phyloP scores from a whole-genome alignment of 2,888 invertebrate species.

The Pyrocoelia pectoralis region DNA sequence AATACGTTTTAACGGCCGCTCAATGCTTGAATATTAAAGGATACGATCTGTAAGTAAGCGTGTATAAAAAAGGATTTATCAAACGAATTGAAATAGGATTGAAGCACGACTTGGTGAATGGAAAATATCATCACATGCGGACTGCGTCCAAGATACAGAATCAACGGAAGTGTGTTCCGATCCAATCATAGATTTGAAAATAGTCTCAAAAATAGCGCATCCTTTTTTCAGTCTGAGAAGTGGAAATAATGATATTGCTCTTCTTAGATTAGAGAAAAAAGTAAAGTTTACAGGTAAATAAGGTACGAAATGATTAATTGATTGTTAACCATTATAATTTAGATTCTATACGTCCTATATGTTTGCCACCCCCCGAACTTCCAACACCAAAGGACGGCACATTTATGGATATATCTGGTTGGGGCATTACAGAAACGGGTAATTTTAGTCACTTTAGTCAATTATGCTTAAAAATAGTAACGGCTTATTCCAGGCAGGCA shows the following conservation, averaged over 20 bases:
- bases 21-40: slow-evolving; percentile 10
- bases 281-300: slow-evolving; percentile 59
- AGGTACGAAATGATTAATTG: neutral
- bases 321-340: too few relatives aligned
- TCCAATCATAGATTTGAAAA: slow-evolving; percentile 46
- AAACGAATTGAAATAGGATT: slow-evolving; percentile 1
- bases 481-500: slow-evolving; percentile 39
- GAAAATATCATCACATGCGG: slow-evolving; percentile 2
- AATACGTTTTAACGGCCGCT: slow-evolving; percentile 10
- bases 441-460: neutral
- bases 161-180: slow-evolving; percentile 44
- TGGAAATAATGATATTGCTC: slow-evolving; percentile 52
- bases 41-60: slow-evolving; percentile 12
- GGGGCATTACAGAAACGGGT: slow-evolving; percentile 24
- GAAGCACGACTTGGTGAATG: slow-evolving; percentile 19
- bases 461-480: neutral
- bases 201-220: slow-evolving; percentile 48
- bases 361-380: slow-evolving; percentile 59
- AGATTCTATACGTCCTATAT: slow-evolving; percentile 62
- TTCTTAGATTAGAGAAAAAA: slow-evolving; percentile 61
- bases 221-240: slow-evolving; percentile 40
- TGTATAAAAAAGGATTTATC: neutral
- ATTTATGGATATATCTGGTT: slow-evolving; percentile 29
- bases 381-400: slow-evolving; percentile 10
- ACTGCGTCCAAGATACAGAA: slow-evolving; percentile 24